These are phyloP conservation scores for Paramormyrops kingsleyae DNA, from an alignment of 2,113 vertebrate species.

Conservation along the genomic window DNA sequence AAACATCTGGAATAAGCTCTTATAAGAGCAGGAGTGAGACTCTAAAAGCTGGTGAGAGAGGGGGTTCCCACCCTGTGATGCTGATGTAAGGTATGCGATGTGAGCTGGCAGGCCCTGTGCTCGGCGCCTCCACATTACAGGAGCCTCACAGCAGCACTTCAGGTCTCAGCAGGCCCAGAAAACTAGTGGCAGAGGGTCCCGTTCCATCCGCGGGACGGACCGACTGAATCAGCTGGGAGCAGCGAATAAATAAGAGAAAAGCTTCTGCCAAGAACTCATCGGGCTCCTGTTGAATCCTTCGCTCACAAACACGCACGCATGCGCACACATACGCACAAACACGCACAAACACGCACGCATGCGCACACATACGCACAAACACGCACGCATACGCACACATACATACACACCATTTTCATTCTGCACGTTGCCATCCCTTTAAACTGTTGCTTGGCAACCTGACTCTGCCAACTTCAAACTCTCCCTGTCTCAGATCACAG, in stretches of 20 bases:
- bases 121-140: neutral
- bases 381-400: neutral
- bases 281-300: neutral
- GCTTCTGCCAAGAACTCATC: neutral
- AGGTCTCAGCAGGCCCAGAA: neutral
- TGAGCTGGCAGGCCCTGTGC: neutral
- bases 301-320: too few relatives aligned
- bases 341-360: too few relatives aligned
- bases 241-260: neutral
- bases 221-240: neutral
- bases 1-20: neutral
- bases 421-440: neutral
- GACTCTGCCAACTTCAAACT: neutral
- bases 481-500: neutral
- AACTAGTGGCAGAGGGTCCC: neutral
- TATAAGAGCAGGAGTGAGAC: neutral
- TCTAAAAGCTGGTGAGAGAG: neutral
- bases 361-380: neutral
- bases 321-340: too few relatives aligned
- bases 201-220: neutral
- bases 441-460: neutral
- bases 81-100: neutral
- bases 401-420: neutral
- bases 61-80: neutral
- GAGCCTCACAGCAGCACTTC: neutral